Base-by-base conservation (phyloP, 1,140 invertebrate genomes). In the Cylas formicarius region DNA sequence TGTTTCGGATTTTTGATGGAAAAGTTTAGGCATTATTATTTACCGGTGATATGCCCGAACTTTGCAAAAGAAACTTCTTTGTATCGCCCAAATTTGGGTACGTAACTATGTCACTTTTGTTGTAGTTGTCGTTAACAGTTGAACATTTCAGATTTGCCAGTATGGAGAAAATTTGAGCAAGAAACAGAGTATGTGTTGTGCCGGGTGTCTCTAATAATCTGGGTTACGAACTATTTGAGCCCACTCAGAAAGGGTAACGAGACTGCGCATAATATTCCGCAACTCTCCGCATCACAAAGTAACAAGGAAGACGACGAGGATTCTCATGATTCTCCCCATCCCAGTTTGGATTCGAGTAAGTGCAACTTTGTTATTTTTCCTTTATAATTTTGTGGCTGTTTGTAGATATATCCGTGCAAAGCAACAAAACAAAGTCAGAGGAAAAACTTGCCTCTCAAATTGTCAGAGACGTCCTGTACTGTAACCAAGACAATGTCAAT, bases 1-100 rank as follows among this genome's bases (percentile, higher is more conserved):
- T 81, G 83, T 53, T 96, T 97, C 69, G 80, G 82, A 27, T 97
- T 96, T 72, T 70, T 97, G 39, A 78, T 97, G 63, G 84, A 95
- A 62, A 84, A 83, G 55, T 97, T 97, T 61, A 93, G 93, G 70
- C 69, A 80, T 26, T 87, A 86, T 61, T 97, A 97, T 67, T 72
- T 97, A 45, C 84, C 82, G 20, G 77, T 88, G 56, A 86, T 97
- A 54, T 94, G 94, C 68, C 90, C 91, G 1, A 80, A 86, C 55
- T 95, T 94, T 62, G 81, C 86, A 61, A 71, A 78, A 29, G 79
- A 74, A 55, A 90, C 86, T 54, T 89, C 85, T 18, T 72, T 96
- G 17, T 96, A 96, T 62, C 82, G 84, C 62, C 90, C 90, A 22
- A 81, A 80, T 62, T 70, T 95, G 64, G 87, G 90, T 80, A 71